Percentiles rank a stretch among this genome's conserved stretches.
phyloP scores from a whole-genome alignment of 2,888 invertebrate species.

The Hypomecis atomaria region DNA sequence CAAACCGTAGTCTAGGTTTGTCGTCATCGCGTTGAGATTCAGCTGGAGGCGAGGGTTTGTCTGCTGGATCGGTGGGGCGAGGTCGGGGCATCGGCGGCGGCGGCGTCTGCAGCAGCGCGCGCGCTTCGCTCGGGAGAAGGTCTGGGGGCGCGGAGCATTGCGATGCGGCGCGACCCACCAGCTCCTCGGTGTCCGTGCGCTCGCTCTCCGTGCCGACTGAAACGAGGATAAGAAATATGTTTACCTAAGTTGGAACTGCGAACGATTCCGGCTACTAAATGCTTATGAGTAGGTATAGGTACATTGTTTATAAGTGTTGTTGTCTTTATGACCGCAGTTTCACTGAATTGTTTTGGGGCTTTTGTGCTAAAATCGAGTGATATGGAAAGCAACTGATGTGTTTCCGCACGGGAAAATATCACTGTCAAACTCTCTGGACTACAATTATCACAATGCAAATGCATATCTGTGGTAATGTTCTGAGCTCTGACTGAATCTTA shows the following conservation, averaged over 20 bases:
- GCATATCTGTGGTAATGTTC: too few species aligned
- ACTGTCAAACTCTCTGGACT: too few species aligned
- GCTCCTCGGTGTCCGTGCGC: constrained; percentile 88
- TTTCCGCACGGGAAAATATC: too few species aligned
- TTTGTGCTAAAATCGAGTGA: too few species aligned
- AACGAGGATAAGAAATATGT: constrained; percentile 39
- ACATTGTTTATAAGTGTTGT: too few species aligned
- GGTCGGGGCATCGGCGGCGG: constrained; percentile 51
- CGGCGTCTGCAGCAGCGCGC: constrained; percentile 75
- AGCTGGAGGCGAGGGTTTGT: constrained; percentile 53
- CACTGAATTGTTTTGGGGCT: too few species aligned
- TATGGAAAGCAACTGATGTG: too few species aligned
- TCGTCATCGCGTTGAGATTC: constrained; percentile 55
- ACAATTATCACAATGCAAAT: too few species aligned
- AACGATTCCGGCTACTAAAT: background rate
- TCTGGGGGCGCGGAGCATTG: constrained; percentile 87
- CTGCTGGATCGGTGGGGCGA: constrained; percentile 44
- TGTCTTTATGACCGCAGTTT: too few species aligned
- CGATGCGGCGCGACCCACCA: constrained; percentile 86
- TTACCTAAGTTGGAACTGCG: background rate
- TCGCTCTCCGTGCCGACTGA: constrained; percentile 87
- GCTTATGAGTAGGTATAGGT: too few species aligned
- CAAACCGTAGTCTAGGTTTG: constrained; percentile 75
- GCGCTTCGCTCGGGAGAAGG: constrained; percentile 83
- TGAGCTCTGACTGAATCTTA: too few species aligned